phyloP scores from a whole-genome alignment of 2,113 vertebrate genomes.

The Theropithecus gelada region DNA sequence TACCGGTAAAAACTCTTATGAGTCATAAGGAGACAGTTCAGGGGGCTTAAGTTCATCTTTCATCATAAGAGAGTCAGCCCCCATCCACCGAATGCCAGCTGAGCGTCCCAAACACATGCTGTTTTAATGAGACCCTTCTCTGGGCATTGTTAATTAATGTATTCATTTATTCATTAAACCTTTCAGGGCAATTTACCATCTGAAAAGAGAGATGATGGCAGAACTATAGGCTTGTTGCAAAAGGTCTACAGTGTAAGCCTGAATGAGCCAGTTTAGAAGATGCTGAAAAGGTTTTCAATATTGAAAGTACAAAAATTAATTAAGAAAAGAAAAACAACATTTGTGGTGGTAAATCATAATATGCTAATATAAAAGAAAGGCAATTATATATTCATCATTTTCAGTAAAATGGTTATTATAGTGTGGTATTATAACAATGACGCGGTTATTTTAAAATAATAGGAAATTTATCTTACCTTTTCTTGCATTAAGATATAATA shows the following conservation, averaged over 20 bases:
- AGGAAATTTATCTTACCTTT: constrained; percentile 55
- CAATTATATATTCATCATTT: constrained; percentile 22
- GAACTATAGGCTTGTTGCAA: background rate
- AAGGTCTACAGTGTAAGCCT: background rate
- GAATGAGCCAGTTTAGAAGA: constrained; percentile 25
- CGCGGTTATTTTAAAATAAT: constrained; percentile 58
- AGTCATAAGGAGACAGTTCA: background rate
- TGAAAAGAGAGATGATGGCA: background rate
- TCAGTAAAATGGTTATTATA: constrained; percentile 13
- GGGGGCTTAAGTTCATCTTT: background rate
- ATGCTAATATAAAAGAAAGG: constrained; percentile 17
- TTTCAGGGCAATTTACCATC: constrained; percentile 28
- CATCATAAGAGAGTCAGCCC: background rate
- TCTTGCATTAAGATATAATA: constrained; percentile 38
- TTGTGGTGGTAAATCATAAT: constrained; percentile 24
- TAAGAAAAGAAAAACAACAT: background rate
- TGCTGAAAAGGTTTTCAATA: constrained; percentile 22
- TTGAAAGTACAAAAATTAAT: constrained; percentile 37
- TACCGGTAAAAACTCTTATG: background rate
- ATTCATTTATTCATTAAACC: constrained; percentile 43
- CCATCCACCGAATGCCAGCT: background rate
- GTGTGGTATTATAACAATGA: constrained; percentile 51
- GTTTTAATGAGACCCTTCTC: background rate
- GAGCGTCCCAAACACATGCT: background rate
- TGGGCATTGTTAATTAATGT: constrained; percentile 17